Conservation (phyloP, 2,888 invertebrate genomes). For the Chrysolina haemoptera region DNA sequence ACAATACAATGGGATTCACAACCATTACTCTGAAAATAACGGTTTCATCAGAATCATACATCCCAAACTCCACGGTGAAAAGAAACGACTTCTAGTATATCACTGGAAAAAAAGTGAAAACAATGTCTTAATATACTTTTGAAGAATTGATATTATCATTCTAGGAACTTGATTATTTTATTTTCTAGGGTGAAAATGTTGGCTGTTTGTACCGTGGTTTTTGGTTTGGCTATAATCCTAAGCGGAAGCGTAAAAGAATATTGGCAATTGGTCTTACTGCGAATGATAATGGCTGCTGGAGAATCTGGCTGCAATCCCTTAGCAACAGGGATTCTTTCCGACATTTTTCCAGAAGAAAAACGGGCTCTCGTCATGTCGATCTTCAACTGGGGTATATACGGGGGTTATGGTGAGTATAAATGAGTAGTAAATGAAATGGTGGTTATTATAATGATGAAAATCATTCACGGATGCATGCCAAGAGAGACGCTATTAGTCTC, state of each 20-base stretch:
- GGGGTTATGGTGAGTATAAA: constrained; percentile 84
- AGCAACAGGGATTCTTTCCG: constrained; percentile 77
- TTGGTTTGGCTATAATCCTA: constrained; percentile 87
- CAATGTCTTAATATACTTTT: no score
- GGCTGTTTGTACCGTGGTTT: constrained; percentile 85
- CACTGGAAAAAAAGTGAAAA: no score
- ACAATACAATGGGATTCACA: no score
- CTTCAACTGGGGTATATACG: constrained; percentile 97
- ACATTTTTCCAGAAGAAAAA: constrained; percentile 78
- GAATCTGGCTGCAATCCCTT: constrained; percentile 92
- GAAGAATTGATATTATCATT: neutral
- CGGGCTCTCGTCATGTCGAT: constrained; percentile 92
- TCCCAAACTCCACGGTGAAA: no score
- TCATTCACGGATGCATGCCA: no score
- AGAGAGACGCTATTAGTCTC: no score
- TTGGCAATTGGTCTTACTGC: constrained; percentile 89
- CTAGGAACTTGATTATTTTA: neutral
- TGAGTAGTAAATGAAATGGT: no score
- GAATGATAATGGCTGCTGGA: constrained; percentile 67
- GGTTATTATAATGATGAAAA: no score
- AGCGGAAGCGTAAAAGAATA: constrained; percentile 89
- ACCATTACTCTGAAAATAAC: no score
- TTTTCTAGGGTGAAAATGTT: constrained; percentile 78
- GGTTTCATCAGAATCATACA: no score
- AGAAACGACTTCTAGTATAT: no score